These are phyloP conservation scores for Calameuta pallipes DNA, from an alignment of 2,888 invertebrate genomes.

Conservation along the genomic window DNA sequence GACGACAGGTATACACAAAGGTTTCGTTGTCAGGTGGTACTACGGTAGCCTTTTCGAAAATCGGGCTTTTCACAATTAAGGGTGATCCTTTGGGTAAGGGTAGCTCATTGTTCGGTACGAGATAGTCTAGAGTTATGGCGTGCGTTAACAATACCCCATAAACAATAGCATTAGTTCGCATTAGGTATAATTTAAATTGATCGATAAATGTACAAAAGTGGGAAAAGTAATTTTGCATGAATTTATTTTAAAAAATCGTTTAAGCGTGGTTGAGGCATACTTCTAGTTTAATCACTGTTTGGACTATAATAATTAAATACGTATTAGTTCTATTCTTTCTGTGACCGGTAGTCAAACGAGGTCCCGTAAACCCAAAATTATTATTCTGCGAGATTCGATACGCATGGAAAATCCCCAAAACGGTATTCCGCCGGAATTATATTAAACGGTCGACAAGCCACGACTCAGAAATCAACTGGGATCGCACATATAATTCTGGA, in stretches of 20 bases:
- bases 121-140: neutral
- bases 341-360: neutral
- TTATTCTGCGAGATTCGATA: neutral
- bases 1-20: slow-evolving; percentile 1
- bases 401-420: neutral
- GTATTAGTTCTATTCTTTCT: neutral
- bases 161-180: neutral
- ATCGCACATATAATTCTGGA: neutral
- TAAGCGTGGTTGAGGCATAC: neutral
- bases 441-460: neutral
- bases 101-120: neutral
- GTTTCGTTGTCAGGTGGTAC: neutral
- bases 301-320: neutral
- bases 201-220: neutral
- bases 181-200: neutral
- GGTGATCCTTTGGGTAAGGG: neutral
- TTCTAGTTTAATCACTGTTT: neutral
- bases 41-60: neutral
- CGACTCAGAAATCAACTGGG: neutral
- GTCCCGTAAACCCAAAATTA: neutral
- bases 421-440: neutral
- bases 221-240: neutral
- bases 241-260: neutral
- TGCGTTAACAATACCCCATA: neutral
- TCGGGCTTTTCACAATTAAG: neutral